Percentiles rank a stretch among this genome's conserved stretches.
Evolutionary conservation across 2,113 vertebrate species (phyloP).

Genomic region (Trinectes maculatus): DNA sequence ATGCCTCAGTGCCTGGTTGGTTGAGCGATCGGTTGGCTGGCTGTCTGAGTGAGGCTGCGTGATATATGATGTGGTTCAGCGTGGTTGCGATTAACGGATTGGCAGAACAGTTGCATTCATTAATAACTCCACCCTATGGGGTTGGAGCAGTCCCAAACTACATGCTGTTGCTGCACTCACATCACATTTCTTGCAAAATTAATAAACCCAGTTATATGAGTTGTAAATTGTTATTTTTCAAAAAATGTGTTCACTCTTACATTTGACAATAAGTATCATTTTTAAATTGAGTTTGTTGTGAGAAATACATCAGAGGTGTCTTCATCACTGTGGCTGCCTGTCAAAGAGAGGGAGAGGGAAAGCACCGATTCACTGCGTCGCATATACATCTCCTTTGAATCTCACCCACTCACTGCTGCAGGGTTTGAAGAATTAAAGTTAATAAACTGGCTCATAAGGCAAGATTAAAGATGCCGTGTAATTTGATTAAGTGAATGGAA

Average conservation of each 20-base stretch:
- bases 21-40: conserved; percentile 62
- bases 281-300: conserved; percentile 40
- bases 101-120: conserved; percentile 73
- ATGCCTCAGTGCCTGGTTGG: conserved; percentile 61
- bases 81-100: conserved; percentile 74
- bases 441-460: conserved; percentile 78
- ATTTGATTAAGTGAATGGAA: conserved; percentile 79
- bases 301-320: conserved; percentile 66
- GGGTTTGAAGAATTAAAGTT: conserved; percentile 75
- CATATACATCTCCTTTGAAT: conserved; percentile 65
- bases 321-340: conserved; percentile 53
- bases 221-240: conserved; percentile 60
- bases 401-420: conserved; percentile 72
- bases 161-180: conserved; percentile 34
- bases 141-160: conserved; percentile 27
- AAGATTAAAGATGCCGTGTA: conserved; percentile 81
- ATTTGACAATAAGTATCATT: conserved; percentile 56
- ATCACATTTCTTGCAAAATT: conserved; percentile 49
- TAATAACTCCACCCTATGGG: conserved; percentile 69
- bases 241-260: conserved; percentile 52
- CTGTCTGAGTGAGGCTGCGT: conserved; percentile 66
- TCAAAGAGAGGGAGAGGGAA: conserved; percentile 37
- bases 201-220: conserved; percentile 47
- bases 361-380: conserved; percentile 41
- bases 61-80: conserved; percentile 74